Evolutionary conservation across 2,113 vertebrate species (phyloP).

Genomic region (Erinaceus europaeus): DNA sequence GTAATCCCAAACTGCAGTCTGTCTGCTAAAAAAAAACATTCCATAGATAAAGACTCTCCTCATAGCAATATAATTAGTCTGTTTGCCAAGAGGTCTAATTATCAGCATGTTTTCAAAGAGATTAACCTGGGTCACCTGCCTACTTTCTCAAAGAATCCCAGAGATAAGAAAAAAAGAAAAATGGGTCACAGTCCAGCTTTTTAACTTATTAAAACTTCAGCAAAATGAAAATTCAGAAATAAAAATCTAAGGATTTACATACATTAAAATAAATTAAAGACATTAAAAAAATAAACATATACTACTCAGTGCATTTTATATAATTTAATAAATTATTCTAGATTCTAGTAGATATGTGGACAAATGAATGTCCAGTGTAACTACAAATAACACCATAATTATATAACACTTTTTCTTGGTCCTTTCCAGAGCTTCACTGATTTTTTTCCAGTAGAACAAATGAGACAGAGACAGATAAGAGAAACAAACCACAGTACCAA

Average conservation of each 20-base stretch:
- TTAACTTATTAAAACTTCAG: neutral
- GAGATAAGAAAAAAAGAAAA: conserved; percentile 20
- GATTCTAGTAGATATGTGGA: neutral
- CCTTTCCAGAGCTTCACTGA: no score
- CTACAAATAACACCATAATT: neutral
- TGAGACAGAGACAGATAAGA: no score
- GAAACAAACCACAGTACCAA: no score
- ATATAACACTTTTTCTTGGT: neutral
- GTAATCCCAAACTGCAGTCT: neutral
- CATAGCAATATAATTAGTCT: neutral
- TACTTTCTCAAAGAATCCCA: neutral
- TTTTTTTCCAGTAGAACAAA: no score
- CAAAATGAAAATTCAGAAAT: neutral
- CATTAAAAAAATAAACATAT: neutral
- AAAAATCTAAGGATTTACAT: neutral
- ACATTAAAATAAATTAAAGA: neutral
- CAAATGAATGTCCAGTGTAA: no score
- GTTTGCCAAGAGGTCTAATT: conserved; percentile 20
- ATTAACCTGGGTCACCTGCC: conserved; percentile 22
- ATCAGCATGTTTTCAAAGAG: conserved; percentile 20
- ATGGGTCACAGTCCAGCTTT: neutral
- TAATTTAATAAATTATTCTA: neutral
- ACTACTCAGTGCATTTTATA: neutral
- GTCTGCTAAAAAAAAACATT: neutral
- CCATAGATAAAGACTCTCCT: neutral